Base-by-base conservation (phyloP, 1,140 invertebrate genomes). In the Diorhabda sublineata region DNA sequence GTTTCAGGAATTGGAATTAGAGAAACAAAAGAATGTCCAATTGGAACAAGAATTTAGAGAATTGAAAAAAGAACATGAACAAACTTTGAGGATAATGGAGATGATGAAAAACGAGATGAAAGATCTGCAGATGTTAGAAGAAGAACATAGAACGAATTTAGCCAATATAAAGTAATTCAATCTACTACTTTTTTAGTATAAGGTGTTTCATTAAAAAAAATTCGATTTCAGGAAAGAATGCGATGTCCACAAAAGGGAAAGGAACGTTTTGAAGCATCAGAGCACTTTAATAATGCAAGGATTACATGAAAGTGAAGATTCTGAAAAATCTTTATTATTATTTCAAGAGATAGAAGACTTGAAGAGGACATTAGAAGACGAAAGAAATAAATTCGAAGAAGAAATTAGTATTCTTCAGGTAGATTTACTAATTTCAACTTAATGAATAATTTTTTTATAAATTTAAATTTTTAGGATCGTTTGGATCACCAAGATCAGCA, bases 201-300 rank as follows among this genome's bases (percentile, higher is more conserved):
- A 7, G 2, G 6, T 42, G 42, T 26, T 58, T 60, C 8, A 60
- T 3, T 44, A 8, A 8, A 67, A n/a, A 45, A 7, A 63, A 69
- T 73, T 64, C 59, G 61, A 59, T 73, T 79, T 5, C 74, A 88
- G 86, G 52, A 80, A 79, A 58, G 83, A 85, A 76, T 84, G 84
- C 0, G 81, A 83, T 58, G 82, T 81, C 45, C 85, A 85, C 0
- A 85, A 87, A 78, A 89, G 87, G 75, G 88, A 90, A 66, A 82
- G 87, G 3, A 89, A 87, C 69, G 84, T 89, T 3, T 72, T 91
- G 56, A 86, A 86, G 0, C 88, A 90, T 73, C 88, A 90, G 77
- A 89, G 87, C 71, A 84, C 87, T 5, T 76, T 91, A 61, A 78
- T 90, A n/a, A 79, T 89, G 82, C 85, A 86, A 4, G 88, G 88